A percentile compares a stretch with the other conserved stretches of the same genome.
Conservation (phyloP, 2,113 vertebrate genomes). For the Paramormyrops kingsleyae region DNA sequence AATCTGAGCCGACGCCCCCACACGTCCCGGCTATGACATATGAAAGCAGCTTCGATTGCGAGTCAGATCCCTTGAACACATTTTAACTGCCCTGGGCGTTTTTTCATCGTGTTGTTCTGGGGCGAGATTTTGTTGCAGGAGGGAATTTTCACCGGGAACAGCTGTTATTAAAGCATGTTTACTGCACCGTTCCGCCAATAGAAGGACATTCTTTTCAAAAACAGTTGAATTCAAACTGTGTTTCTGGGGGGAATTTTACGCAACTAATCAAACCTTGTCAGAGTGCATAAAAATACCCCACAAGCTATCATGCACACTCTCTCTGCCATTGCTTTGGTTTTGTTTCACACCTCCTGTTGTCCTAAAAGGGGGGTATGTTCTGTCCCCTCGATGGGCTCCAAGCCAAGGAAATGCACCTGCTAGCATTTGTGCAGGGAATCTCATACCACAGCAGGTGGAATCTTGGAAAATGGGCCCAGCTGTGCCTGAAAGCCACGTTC, state of each 20-base stretch:
- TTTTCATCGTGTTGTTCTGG: not conserved
- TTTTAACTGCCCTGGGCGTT: not conserved
- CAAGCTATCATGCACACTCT: not conserved
- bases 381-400: not conserved
- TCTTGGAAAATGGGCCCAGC: not conserved
- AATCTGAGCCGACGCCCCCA: not conserved
- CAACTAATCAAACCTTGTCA: not conserved
- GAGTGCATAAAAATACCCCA: not conserved
- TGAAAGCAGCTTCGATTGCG: not conserved
- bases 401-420: not conserved
- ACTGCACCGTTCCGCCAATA: not conserved
- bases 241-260: not conserved
- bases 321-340: not conserved
- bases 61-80: not conserved
- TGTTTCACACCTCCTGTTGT: not conserved
- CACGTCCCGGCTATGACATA: not conserved
- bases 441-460: not conserved
- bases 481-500: not conserved
- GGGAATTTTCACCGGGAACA: not conserved
- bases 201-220: not conserved
- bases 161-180: slow-evolving; percentile 6
- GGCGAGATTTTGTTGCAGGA: not conserved
- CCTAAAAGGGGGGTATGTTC: not conserved
- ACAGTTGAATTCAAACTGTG: not conserved
- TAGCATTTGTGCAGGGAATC: not conserved